phyloP scores from a whole-genome alignment of 2,797 vertebrate genomes.

The Urophycis tenuis region DNA sequence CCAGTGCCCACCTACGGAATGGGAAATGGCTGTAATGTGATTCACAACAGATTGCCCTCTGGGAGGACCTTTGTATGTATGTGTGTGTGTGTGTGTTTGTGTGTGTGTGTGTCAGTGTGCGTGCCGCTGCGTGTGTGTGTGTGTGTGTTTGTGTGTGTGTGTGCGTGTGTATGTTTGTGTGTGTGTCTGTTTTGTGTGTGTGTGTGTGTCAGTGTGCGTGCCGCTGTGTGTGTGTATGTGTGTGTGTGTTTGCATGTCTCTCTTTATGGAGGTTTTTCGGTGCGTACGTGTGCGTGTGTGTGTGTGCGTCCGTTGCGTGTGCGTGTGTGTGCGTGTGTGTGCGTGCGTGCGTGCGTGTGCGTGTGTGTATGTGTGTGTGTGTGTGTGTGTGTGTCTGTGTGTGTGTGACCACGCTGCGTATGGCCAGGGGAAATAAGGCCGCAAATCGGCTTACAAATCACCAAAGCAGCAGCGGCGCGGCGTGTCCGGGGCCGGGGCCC shows the following conservation, averaged over 20 bases:
- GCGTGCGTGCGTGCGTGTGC: background rate
- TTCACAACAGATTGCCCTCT: conserved; percentile 70
- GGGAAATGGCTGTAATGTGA: conserved; percentile 72
- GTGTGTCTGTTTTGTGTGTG: conserved; percentile 37
- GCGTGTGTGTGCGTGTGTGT: conserved; percentile 1
- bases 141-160: conserved; percentile 24
- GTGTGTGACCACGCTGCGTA: conserved; percentile 50
- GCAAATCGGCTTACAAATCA: conserved; percentile 74
- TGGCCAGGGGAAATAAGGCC: conserved; percentile 72
- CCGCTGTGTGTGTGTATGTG: no score
- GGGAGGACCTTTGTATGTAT: conserved; percentile 59
- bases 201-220: conserved; percentile 52
- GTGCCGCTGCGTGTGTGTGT: conserved; percentile 26
- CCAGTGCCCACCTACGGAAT: conserved; percentile 67
- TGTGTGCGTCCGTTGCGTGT: background rate
- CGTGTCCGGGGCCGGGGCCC: conserved; percentile 41
- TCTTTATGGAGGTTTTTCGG: background rate
- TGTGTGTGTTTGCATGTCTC: conserved; percentile 29
- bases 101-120: conserved; percentile 5
- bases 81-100: conserved; percentile 13
- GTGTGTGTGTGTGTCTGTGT: conserved; percentile 33
- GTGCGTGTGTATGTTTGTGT: conserved; percentile 26
- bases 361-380: conserved; percentile 26
- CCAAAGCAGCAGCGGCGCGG: conserved; percentile 47
- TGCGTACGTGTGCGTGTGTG: background rate